phyloP scores from a whole-genome alignment of 1,140 invertebrate species.

The Drosophila busckii region DNA sequence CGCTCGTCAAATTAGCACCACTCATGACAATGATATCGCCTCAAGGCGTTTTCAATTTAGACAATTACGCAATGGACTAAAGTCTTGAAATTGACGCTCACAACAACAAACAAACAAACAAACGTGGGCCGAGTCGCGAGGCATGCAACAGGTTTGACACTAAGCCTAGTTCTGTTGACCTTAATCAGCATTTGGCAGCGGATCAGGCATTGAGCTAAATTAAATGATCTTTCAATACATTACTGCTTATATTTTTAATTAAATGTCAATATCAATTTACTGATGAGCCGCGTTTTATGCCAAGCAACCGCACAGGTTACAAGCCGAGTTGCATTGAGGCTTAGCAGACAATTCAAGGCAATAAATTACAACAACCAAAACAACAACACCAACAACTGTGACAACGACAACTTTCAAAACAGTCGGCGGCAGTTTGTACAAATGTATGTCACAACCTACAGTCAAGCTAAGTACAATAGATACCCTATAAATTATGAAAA shows the following conservation, averaged over 20 bases:
- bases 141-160: slow-evolving; percentile 23
- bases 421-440: too few relatives aligned
- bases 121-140: slow-evolving; percentile 14
- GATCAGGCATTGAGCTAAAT: slow-evolving; percentile 52
- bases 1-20: slow-evolving; percentile 52
- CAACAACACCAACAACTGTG: background rate
- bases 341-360: slow-evolving; percentile 26
- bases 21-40: slow-evolving; percentile 68
- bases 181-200: slow-evolving; percentile 39
- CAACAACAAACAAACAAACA: too few relatives aligned
- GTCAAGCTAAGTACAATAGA: too few relatives aligned
- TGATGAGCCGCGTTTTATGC: slow-evolving; percentile 19
- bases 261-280: slow-evolving; percentile 68
- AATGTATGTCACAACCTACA: slow-evolving; percentile 29
- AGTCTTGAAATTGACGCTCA: slow-evolving; percentile 20
- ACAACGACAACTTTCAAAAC: slow-evolving; percentile 22
- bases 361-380: background rate
- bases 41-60: slow-evolving; percentile 73
- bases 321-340: slow-evolving; percentile 16
- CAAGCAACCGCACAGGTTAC: slow-evolving; percentile 11
- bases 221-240: slow-evolving; percentile 54
- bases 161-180: slow-evolving; percentile 40
- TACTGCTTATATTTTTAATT: too few relatives aligned
- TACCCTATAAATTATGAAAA: too few relatives aligned
- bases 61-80: slow-evolving; percentile 57